Conservation (phyloP, 2,888 invertebrate genomes). For the Drosophila villosipedis region DNA sequence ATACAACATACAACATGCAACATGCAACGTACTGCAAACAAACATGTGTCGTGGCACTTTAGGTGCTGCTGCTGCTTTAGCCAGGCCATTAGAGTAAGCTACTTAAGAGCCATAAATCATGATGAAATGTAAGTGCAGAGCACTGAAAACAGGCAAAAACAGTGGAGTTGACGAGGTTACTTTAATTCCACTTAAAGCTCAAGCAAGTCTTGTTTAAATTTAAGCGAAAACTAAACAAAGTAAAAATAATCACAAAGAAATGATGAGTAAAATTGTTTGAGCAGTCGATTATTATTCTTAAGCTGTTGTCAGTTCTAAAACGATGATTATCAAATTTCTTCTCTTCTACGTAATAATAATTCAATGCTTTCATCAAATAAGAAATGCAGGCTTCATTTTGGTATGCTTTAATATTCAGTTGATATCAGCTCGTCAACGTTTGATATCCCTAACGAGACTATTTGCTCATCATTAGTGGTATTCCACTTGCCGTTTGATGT, state of each 20-base stretch:
- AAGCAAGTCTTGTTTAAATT: not conserved
- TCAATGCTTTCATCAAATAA: not conserved
- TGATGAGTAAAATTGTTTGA: not conserved
- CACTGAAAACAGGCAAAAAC: not conserved
- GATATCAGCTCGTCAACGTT: slow-evolving; percentile 34
- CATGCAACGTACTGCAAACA: slow-evolving; percentile 7
- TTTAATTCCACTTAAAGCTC: not conserved
- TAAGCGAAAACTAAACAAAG: not conserved
- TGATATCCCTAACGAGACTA: slow-evolving; percentile 58
- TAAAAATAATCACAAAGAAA: not conserved
- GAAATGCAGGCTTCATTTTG: slow-evolving; percentile 1
- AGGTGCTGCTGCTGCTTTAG: slow-evolving; percentile 4
- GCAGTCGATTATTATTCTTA: not conserved
- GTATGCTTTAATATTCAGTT: slow-evolving; percentile 19
- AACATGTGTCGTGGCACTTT: slow-evolving; percentile 30
- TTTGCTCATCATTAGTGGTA: slow-evolving; percentile 66
- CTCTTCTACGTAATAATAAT: not conserved
- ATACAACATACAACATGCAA: not conserved
- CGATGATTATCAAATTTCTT: not conserved
- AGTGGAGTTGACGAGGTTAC: not conserved
- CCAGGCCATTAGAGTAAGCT: slow-evolving; percentile 58
- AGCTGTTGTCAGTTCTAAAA: not conserved
- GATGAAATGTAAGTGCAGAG: slow-evolving; percentile 30
- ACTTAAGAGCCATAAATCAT: slow-evolving; percentile 57
- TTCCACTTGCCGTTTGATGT: slow-evolving; percentile 10